A percentile compares a stretch with the other conserved stretches of the same genome.
Evolutionary conservation across 2,797 vertebrate species (phyloP).

Genomic region (Siniperca scherzeri): DNA sequence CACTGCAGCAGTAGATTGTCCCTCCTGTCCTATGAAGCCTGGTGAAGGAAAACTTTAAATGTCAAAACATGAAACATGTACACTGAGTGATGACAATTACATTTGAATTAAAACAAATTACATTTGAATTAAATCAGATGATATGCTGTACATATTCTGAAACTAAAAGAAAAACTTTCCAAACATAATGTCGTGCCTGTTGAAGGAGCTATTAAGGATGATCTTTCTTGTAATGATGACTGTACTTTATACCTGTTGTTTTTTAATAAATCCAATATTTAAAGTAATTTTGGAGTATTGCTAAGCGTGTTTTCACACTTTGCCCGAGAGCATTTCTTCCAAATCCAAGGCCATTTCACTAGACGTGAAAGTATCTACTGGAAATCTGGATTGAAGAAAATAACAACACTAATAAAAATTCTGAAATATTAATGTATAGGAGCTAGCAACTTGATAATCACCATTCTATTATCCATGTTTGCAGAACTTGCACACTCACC

Average conservation of each 20-base stretch:
- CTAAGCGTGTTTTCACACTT: background rate
- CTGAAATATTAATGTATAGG: background rate
- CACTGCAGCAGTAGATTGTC: constrained; percentile 39
- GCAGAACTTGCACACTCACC: too few relatives aligned
- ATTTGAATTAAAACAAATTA: too few relatives aligned
- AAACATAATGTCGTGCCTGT: background rate
- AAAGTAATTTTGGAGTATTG: background rate
- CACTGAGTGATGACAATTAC: background rate
- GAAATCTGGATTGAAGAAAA: background rate
- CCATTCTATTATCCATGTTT: background rate
- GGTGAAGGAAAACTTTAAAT: constrained; percentile 50
- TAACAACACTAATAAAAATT: background rate
- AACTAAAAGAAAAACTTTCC: background rate
- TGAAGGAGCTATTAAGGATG: background rate
- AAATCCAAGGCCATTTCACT: background rate
- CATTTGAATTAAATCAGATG: background rate
- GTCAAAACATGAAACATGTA: constrained; percentile 43
- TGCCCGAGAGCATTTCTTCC: background rate
- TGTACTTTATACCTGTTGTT: background rate
- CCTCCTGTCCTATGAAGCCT: constrained; percentile 36
- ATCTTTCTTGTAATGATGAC: background rate
- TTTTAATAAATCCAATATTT: background rate
- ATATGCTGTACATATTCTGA: background rate
- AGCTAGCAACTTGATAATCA: too few relatives aligned
- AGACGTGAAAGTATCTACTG: background rate